phyloP scores from a whole-genome alignment of 2,113 vertebrate species.

The Rafetus swinhoei region DNA sequence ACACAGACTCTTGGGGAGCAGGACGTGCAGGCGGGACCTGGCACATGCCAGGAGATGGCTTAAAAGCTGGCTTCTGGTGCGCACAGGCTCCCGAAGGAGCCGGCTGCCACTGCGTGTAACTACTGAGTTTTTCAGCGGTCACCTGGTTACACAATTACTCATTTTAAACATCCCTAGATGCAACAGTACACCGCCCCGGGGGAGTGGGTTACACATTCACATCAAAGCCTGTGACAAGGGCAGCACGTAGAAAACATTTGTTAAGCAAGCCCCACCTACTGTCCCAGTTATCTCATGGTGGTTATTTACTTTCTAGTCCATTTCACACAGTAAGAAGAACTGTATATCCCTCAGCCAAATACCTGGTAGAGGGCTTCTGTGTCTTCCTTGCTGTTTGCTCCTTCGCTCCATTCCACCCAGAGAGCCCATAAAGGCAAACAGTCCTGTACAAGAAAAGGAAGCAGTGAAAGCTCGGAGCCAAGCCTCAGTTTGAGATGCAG shows the following conservation, averaged over 20 bases:
- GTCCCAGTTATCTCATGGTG: background rate
- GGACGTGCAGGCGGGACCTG: too few relatives aligned
- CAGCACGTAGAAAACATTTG: background rate
- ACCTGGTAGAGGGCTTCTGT: conserved; percentile 92
- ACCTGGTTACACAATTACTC: too few relatives aligned
- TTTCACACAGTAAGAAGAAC: background rate
- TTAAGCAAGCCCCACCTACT: background rate
- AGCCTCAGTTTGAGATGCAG: background rate
- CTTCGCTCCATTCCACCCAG: conserved; percentile 88
- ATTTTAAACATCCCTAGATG: too few relatives aligned
- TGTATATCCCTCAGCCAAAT: background rate
- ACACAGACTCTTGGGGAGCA: too few relatives aligned
- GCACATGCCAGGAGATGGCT: too few relatives aligned
- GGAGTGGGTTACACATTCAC: too few relatives aligned
- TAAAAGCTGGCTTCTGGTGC: too few relatives aligned
- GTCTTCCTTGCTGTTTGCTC: conserved; percentile 76
- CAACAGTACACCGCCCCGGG: too few relatives aligned
- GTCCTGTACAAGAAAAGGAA: conserved; percentile 76
- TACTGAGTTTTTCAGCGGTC: too few relatives aligned
- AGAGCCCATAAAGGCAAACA: conserved; percentile 88
- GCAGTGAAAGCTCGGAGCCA: background rate
- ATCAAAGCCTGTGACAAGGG: background rate
- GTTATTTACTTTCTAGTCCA: background rate
- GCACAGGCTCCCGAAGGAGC: too few relatives aligned
- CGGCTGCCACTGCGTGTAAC: too few relatives aligned